Evolutionary conservation across 1,140 invertebrate species (phyloP), one percentile per base, ranked within the genome.

Genomic region (Formica selysi): DNA sequence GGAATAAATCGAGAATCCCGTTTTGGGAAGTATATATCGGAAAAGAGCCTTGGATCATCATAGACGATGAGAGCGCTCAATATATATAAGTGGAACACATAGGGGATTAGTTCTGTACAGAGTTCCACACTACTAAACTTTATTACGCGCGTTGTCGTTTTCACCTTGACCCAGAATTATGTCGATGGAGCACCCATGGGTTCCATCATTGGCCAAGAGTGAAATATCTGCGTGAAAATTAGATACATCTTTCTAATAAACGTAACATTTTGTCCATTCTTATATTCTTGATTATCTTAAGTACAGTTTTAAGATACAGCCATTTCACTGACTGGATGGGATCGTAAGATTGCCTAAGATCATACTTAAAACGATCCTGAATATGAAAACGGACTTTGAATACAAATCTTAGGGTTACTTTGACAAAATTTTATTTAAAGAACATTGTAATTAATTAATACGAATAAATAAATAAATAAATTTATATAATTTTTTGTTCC

Each of bases 401-500:
- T 19, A 19, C 16, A 51, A 51, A 51, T 51, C 13, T 51, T 51
- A 51, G 13, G 13, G 4, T 19, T 3, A 51, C 3, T 19, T 51
- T 51, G 16, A 51, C 0, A 0, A 51, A 19, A 51, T 51, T 51
- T 51, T 51, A 51, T 19, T 51, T 51, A 19, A 51, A 19, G 4
- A 51, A 51, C 5, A 51, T 4, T 19, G 4, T 51, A 51, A 51
- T 51, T 51, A 51, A 51, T 51, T 51, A 51, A 51, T 19, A 13
- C 13, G 3, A 48, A 16, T 51, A 19, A 51, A 51, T 51, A 51
- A 51, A 19, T 5, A 19, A 51, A 51, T 51, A 51, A 0, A 51
- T 71, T 44, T 44, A 32, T 48, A n/a, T 38, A 44, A 62, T 32
- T 16, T 51, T 51, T 51, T 68, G 73, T 94, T 95, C 78, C 95